These are phyloP conservation scores for Nettapus auritus DNA, from an alignment of 2,113 vertebrate species.

Conservation along the genomic window DNA sequence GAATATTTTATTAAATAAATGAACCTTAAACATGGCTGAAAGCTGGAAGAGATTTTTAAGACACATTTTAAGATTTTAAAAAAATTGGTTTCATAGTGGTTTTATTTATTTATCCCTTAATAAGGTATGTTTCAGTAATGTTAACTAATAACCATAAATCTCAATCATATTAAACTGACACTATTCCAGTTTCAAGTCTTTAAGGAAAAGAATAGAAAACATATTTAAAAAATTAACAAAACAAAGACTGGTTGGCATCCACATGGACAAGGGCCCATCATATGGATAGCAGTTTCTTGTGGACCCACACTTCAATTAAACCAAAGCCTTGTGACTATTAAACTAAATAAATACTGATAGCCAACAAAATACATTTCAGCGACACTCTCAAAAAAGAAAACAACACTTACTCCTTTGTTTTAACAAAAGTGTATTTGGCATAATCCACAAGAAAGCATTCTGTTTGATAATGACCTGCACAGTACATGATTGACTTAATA, in stretches of 20 bases:
- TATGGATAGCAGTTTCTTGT: not conserved
- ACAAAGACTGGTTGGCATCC: not conserved
- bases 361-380: not conserved
- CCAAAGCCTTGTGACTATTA: not conserved
- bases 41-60: not conserved
- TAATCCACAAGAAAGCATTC: slow-evolving; percentile 83
- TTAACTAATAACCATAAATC: not conserved
- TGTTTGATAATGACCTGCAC: slow-evolving; percentile 42
- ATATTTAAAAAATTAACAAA: not conserved
- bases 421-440: slow-evolving; percentile 70
- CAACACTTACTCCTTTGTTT: slow-evolving; percentile 68
- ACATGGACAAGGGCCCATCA: not conserved
- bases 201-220: not conserved
- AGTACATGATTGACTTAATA: slow-evolving; percentile 64
- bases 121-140: not conserved
- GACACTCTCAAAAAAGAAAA: not conserved
- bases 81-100: not conserved
- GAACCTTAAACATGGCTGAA: not conserved
- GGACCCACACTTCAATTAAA: not conserved
- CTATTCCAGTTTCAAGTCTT: not conserved
- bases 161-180: not conserved
- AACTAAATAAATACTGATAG: not conserved
- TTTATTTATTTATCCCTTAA: not conserved
- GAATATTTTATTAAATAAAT: not conserved
- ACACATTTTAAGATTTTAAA: not conserved